phyloP scores from a whole-genome alignment of 2,113 vertebrate genomes.

The Prietella phreatophila region DNA sequence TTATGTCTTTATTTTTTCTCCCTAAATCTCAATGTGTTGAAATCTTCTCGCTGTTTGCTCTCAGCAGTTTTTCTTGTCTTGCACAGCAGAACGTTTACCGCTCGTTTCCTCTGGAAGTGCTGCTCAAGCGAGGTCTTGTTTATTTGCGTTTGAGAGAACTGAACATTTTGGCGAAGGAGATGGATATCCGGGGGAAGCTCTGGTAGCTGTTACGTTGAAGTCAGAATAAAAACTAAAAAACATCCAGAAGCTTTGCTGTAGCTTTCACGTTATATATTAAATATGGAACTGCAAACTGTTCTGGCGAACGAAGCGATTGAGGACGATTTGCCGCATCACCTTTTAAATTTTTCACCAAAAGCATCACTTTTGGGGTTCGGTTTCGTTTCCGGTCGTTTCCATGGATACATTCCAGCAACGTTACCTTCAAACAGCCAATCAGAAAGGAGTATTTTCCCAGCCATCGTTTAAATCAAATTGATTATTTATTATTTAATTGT shows the following conservation, averaged over 20 bases:
- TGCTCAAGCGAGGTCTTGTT: not conserved
- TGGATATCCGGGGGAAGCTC: not conserved
- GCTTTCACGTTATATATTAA: not conserved
- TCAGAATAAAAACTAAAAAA: not conserved
- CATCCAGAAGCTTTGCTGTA: not conserved
- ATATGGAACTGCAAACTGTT: not conserved
- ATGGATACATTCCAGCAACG: not conserved
- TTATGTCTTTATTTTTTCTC: too few species aligned
- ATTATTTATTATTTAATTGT: not conserved
- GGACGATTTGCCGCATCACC: not conserved
- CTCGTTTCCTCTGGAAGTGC: not conserved
- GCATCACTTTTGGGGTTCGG: not conserved
- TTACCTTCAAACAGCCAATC: not conserved
- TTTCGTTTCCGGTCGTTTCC: not conserved
- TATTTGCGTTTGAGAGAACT: not conserved
- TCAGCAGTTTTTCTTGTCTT: not conserved
- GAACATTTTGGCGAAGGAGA: not conserved
- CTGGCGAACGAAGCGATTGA: not conserved
- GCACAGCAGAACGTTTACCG: not conserved
- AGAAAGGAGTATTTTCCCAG: not conserved
- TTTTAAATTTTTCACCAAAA: not conserved
- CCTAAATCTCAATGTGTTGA: not conserved
- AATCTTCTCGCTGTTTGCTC: not conserved
- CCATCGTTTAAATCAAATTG: not conserved
- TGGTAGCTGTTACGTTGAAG: not conserved